phyloP scores from a whole-genome alignment of 2,888 invertebrate species.

The Sepioteuthis lessoniana region DNA sequence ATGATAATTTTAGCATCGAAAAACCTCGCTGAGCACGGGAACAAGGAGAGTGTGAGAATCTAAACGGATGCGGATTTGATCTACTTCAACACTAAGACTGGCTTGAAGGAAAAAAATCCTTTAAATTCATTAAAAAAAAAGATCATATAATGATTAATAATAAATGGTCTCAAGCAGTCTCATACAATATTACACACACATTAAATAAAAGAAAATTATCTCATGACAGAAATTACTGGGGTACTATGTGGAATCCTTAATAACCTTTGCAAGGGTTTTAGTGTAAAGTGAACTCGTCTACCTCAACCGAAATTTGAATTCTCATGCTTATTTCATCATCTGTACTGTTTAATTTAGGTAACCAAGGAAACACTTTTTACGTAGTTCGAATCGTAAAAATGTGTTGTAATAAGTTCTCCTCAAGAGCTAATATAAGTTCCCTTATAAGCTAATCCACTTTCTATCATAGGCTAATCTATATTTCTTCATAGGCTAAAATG shows the following conservation, averaged over 20 bases:
- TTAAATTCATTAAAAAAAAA: background rate
- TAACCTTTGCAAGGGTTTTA: background rate
- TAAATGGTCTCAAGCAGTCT: background rate
- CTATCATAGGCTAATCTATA: too few relatives aligned
- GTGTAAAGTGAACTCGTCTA: background rate
- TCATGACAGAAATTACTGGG: background rate
- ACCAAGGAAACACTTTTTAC: too few relatives aligned
- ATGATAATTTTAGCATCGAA: too few relatives aligned
- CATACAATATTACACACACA: background rate
- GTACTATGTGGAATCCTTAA: background rate
- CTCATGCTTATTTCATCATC: too few relatives aligned
- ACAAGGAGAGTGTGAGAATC: background rate
- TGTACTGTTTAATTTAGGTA: too few relatives aligned
- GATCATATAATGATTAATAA: background rate
- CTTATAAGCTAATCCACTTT: too few relatives aligned
- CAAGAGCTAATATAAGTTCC: too few relatives aligned
- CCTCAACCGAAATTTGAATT: too few relatives aligned
- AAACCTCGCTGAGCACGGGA: background rate
- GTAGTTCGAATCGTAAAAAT: too few relatives aligned
- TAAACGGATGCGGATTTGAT: background rate
- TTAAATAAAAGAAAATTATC: background rate
- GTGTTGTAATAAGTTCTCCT: too few relatives aligned
- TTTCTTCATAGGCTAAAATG: too few relatives aligned
- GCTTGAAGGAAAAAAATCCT: background rate
- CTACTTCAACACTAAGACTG: background rate